Evolutionary conservation across 2,113 vertebrate genomes (phyloP).

Genomic region (Rynchops niger): DNA sequence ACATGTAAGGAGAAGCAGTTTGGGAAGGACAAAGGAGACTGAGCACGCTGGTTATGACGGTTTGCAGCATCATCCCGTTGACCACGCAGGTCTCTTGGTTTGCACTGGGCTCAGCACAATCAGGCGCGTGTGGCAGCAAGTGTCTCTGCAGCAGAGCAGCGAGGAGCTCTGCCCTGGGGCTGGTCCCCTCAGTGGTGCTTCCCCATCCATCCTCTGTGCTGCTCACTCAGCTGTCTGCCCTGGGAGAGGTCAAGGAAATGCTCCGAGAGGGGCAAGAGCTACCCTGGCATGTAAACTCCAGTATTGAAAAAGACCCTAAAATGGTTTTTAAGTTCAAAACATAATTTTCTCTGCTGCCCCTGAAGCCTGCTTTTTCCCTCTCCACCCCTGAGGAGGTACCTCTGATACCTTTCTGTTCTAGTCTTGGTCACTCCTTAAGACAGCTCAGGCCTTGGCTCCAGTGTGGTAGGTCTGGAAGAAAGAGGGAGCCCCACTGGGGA

Average conservation of each 20-base stretch:
- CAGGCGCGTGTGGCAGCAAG: neutral
- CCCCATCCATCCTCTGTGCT: neutral
- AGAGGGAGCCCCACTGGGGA: neutral
- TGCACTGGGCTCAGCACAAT: neutral
- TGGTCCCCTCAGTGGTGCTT: neutral
- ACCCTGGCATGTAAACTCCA: neutral
- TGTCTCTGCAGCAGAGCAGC: neutral
- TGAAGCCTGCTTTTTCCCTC: neutral
- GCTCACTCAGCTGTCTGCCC: neutral
- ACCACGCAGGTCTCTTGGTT: fast-evolving
- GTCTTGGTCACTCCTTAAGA: neutral
- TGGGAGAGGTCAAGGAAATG: neutral
- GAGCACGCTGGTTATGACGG: neutral
- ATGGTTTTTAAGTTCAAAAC: neutral
- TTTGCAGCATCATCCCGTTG: neutral
- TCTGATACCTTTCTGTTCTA: neutral
- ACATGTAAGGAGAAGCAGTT: neutral
- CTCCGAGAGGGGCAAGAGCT: neutral
- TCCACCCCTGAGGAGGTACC: neutral
- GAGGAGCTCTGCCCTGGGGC: neutral
- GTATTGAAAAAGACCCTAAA: neutral
- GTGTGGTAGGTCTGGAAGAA: neutral
- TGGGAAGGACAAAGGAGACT: neutral
- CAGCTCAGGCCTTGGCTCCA: neutral
- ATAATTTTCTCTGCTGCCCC: neutral